These are phyloP conservation scores for Anas bahamensis DNA, from an alignment of 2,797 vertebrate genomes.

Conservation along the genomic window DNA sequence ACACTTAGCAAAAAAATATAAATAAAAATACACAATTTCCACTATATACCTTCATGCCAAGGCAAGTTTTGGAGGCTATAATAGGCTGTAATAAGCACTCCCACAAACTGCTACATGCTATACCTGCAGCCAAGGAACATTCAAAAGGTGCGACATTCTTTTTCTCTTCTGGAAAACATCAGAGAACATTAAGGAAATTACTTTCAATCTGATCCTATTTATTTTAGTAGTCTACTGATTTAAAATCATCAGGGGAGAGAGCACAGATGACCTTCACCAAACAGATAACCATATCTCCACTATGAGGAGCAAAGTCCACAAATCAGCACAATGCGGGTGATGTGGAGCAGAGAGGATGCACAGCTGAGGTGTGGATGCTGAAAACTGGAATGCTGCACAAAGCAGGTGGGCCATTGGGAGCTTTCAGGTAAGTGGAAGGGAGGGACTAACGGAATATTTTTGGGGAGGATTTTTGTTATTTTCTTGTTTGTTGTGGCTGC, in stretches of 20 bases:
- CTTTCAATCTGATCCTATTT: not conserved
- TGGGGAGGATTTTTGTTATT: not conserved
- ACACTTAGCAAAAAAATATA: not conserved
- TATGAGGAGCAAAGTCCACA: not conserved
- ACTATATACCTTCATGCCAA: not conserved
- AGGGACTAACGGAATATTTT: not conserved
- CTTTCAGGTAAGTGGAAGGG: not conserved
- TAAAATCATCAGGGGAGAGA: not conserved
- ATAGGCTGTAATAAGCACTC: not conserved
- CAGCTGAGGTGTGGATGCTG: not conserved
- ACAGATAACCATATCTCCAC: fast-evolving
- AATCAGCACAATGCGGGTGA: not conserved
- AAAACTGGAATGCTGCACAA: not conserved
- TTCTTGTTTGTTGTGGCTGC: not conserved
- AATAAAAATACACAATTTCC: not conserved
- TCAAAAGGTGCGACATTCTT: not conserved
- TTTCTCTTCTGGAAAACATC: not conserved
- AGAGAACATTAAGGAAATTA: not conserved
- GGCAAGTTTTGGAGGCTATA: not conserved
- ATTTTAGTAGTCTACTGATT: not conserved
- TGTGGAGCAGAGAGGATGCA: fast-evolving
- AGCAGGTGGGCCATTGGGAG: not conserved
- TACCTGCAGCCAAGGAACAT: not conserved
- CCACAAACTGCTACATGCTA: not conserved
- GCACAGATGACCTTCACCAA: not conserved